Evolutionary conservation across 2,888 invertebrate genomes (phyloP).

Genomic region (Buathra laborator): DNA sequence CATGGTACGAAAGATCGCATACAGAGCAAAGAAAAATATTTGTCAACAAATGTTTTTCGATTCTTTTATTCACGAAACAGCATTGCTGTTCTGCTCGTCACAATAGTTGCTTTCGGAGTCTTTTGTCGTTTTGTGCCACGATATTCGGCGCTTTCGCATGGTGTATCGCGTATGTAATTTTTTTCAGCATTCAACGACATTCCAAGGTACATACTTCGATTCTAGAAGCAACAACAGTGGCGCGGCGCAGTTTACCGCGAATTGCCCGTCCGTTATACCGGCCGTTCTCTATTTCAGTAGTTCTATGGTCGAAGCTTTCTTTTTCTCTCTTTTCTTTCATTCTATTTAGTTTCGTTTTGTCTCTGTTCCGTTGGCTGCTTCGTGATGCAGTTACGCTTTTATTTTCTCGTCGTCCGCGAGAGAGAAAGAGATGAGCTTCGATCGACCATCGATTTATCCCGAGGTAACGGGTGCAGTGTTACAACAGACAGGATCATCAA

Average conservation of each 20-base stretch:
- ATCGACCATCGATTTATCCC: constrained; percentile 41
- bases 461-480: neutral
- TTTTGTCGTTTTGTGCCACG: neutral
- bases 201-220: constrained; percentile 15
- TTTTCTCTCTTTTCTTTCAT: constrained; percentile 14
- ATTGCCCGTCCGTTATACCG: constrained; percentile 38
- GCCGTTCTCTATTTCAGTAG: constrained; percentile 28
- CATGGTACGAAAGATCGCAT: too few relatives aligned
- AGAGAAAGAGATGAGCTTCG: neutral
- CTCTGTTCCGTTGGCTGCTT: neutral
- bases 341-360: constrained; percentile 7
- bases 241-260: constrained; percentile 1
- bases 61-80: too few relatives aligned
- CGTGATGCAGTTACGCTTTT: constrained; percentile 34
- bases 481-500: neutral
- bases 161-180: neutral
- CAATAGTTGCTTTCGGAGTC: neutral
- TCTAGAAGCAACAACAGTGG: neutral
- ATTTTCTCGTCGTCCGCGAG: constrained; percentile 24
- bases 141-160: neutral
- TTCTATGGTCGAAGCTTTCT: neutral
- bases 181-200: constrained; percentile 7
- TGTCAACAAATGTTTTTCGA: too few relatives aligned
- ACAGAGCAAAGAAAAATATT: too few relatives aligned
- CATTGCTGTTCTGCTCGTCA: too few relatives aligned